These are phyloP conservation scores for Cynaeus angustus DNA, from an alignment of 2,888 invertebrate species.

Conservation along the genomic window DNA sequence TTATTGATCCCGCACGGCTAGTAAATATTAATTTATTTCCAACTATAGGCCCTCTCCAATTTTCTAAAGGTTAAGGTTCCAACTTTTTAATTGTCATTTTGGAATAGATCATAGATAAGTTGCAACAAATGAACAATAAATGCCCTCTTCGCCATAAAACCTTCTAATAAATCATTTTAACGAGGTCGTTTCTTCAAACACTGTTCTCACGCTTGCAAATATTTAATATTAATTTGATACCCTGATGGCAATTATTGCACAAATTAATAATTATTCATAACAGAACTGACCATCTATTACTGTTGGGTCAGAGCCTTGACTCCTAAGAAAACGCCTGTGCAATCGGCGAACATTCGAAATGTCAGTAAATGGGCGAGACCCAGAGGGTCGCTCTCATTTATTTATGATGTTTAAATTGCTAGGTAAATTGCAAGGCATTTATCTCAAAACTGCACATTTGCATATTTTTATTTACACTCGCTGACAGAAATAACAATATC, in stretches of 20 bases:
- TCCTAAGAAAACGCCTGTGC: conserved; percentile 7
- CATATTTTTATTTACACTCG: background rate
- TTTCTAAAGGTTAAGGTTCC: background rate
- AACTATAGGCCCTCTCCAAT: too few species aligned
- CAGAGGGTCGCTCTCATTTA: conserved; percentile 13
- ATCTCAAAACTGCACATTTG: background rate
- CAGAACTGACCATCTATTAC: conserved; percentile 19
- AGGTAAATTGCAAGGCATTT: background rate
- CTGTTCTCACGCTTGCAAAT: conserved; percentile 6
- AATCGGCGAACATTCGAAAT: conserved; percentile 3
- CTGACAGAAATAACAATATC: background rate
- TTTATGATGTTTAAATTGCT: conserved; percentile 2
- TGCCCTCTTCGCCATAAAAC: background rate
- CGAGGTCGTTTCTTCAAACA: conserved; percentile 5
- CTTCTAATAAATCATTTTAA: conserved; percentile 6
- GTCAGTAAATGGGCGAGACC: conserved; percentile 12
- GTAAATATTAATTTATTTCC: too few species aligned
- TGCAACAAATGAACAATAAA: background rate
- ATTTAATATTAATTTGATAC: conserved; percentile 1
- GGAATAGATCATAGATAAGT: conserved; percentile 6
- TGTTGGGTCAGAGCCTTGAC: conserved; percentile 18
- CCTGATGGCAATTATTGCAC: conserved; percentile 9
- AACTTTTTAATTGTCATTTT: background rate
- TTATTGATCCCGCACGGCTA: too few species aligned
- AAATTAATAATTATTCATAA: conserved; percentile 19